These are phyloP conservation scores for Macrosteles quadrilineatus DNA, from an alignment of 1,140 invertebrate genomes.

Conservation along the genomic window DNA sequence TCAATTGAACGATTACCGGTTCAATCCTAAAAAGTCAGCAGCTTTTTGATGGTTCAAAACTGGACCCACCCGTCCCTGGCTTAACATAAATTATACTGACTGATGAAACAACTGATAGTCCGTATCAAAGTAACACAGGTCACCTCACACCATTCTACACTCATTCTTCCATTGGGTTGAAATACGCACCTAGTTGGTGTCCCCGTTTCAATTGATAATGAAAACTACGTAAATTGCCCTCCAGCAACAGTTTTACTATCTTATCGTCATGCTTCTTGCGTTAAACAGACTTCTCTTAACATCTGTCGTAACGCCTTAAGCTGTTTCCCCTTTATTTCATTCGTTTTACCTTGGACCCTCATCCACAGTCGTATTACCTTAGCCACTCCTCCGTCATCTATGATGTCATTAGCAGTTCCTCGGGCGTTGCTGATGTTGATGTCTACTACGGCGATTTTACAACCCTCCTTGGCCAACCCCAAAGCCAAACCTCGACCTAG, in stretches of 20 bases:
- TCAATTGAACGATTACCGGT: too few relatives aligned
- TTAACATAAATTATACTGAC: not conserved
- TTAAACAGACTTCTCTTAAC: too few relatives aligned
- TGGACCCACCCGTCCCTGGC: too few relatives aligned
- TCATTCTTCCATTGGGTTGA: too few relatives aligned
- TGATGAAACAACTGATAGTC: too few relatives aligned
- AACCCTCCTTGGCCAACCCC: slow-evolving; percentile 60
- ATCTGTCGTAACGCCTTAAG: too few relatives aligned
- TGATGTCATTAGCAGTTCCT: slow-evolving; percentile 50
- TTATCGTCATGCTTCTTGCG: too few relatives aligned
- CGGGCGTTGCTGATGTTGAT: slow-evolving; percentile 57
- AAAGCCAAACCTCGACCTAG: slow-evolving; percentile 66
- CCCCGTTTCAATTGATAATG: not conserved
- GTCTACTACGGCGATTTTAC: slow-evolving; percentile 65
- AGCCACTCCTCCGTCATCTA: slow-evolving; percentile 34
- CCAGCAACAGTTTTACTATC: not conserved
- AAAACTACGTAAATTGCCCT: not conserved
- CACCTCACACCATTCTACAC: too few relatives aligned
- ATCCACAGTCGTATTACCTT: not conserved
- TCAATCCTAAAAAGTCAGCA: too few relatives aligned
- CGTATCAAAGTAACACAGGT: too few relatives aligned
- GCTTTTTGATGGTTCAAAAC: too few relatives aligned
- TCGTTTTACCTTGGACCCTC: not conserved
- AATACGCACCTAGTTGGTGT: too few relatives aligned
- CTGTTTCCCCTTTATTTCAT: not conserved